Conservation (phyloP, 2,888 invertebrate genomes). For the Eristalis pertinax region DNA sequence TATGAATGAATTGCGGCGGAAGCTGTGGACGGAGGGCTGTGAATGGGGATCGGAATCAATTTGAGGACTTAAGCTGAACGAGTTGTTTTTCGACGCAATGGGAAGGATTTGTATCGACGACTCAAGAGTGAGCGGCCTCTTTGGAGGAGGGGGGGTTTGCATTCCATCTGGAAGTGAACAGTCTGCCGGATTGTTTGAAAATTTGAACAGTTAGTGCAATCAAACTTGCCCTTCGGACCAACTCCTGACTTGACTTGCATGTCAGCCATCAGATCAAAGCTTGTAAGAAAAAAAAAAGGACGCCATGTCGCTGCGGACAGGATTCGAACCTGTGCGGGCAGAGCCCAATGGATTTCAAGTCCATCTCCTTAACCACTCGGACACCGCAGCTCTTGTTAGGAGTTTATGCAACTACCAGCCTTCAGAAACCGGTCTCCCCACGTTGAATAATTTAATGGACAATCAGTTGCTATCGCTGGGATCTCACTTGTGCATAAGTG, state of each 20-base stretch:
- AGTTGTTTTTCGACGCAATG: neutral
- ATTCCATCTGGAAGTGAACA: neutral
- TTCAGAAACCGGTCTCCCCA: too few species aligned
- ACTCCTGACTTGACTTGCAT: too few species aligned
- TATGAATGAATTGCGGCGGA: neutral
- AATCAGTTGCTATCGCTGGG: too few species aligned
- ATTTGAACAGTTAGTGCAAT: neutral
- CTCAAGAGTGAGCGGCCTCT: too few species aligned
- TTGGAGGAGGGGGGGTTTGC: neutral
- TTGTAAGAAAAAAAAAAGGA: slow-evolving; percentile 21
- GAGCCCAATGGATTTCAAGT: slow-evolving; percentile 75
- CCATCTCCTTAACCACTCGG: slow-evolving; percentile 76
- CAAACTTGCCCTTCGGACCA: neutral
- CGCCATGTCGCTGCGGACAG: slow-evolving; percentile 73
- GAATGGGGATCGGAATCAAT: neutral
- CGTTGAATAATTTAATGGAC: too few species aligned
- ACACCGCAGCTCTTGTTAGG: slow-evolving; percentile 72
- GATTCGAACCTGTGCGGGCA: slow-evolving; percentile 75
- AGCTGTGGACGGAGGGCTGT: neutral
- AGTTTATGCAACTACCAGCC: too few species aligned
- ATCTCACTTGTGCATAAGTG: too few species aligned
- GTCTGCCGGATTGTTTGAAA: neutral
- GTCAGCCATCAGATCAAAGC: too few species aligned
- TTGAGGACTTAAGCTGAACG: neutral
- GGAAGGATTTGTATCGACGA: neutral